These are phyloP conservation scores for Meiosimyza platycephala DNA, from an alignment of 2,888 invertebrate species.

Conservation along the genomic window DNA sequence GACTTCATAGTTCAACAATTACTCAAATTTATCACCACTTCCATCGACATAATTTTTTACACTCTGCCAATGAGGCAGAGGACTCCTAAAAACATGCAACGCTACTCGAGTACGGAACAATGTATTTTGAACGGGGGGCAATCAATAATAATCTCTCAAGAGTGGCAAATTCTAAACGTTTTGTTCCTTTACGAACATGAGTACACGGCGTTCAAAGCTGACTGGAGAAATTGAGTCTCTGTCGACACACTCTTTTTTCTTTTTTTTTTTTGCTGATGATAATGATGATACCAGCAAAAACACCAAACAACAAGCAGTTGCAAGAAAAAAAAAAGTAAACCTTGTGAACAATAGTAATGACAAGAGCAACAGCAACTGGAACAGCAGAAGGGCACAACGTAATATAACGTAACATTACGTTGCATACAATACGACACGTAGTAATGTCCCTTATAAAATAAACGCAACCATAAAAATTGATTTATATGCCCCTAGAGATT, in stretches of 20 bases:
- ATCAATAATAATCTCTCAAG: slow-evolving; percentile 33
- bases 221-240: not conserved
- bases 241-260: not conserved
- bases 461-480: slow-evolving; percentile 46
- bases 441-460: slow-evolving; percentile 33
- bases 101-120: not conserved
- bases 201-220: not conserved
- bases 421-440: not conserved
- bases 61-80: not conserved
- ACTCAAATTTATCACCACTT: slow-evolving; percentile 25
- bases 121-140: not conserved
- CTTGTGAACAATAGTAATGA: slow-evolving; percentile 18
- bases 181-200: not conserved
- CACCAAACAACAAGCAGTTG: not conserved
- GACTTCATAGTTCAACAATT: slow-evolving; percentile 28
- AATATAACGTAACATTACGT: not conserved
- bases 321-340: not conserved
- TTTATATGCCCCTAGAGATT: slow-evolving; percentile 50
- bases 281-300: too few species aligned
- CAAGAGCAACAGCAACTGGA: slow-evolving; percentile 7
- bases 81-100: slow-evolving; percentile 10
- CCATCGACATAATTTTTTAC: slow-evolving; percentile 21
- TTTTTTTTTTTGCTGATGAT: not conserved
- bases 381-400: slow-evolving; percentile 4
- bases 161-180: slow-evolving; percentile 30